Conservation (phyloP, 2,888 invertebrate genomes). For the Synergus umbraculus region DNA sequence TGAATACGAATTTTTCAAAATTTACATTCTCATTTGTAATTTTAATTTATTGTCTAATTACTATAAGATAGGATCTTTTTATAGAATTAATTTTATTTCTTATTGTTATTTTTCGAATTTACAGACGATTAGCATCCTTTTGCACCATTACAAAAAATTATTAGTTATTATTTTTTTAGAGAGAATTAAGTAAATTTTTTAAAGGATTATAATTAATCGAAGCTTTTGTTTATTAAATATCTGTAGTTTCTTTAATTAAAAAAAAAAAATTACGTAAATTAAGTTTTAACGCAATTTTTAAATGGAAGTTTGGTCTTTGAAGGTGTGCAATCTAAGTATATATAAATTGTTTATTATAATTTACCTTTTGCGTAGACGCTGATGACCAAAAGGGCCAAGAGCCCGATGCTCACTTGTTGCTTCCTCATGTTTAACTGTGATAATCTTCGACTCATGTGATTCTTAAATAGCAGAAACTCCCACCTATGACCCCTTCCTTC, state of each 20-base stretch:
- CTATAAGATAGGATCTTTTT: neutral
- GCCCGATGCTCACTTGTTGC: conserved; percentile 14
- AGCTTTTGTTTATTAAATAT: neutral
- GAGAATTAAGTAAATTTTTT: neutral
- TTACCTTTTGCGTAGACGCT: conserved; percentile 17
- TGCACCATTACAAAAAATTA: neutral
- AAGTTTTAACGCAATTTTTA: too few species aligned
- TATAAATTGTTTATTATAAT: neutral
- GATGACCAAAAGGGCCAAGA: conserved; percentile 24
- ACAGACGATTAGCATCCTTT: neutral
- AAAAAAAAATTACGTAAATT: too few species aligned
- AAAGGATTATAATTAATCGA: neutral
- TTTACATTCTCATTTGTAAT: conserved; percentile 32
- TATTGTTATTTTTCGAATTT: neutral
- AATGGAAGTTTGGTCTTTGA: neutral
- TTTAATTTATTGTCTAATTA: neutral
- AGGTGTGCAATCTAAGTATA: neutral
- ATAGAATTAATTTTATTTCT: neutral
- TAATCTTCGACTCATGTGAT: conserved; percentile 23
- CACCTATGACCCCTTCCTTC: conserved; percentile 26
- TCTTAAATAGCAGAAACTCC: conserved; percentile 38
- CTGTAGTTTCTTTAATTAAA: neutral
- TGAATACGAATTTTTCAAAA: neutral
- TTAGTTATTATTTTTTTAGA: neutral
- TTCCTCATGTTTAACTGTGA: conserved; percentile 23